These are phyloP conservation scores for Schizopygopsis malacanthus DNA, from an alignment of 2,797 vertebrate genomes.

Conservation along the genomic window DNA sequence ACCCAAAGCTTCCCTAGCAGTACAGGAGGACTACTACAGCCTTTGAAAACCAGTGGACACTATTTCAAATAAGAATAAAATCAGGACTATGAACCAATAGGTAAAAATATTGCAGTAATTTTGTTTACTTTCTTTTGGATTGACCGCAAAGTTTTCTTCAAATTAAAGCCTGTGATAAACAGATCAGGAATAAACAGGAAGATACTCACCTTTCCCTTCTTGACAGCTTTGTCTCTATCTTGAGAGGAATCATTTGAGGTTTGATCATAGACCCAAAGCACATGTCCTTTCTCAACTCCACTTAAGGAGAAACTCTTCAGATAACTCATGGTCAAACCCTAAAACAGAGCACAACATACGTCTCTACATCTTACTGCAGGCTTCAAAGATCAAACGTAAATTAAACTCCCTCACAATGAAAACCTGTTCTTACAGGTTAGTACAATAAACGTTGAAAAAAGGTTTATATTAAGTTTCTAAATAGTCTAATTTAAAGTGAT, in stretches of 20 bases:
- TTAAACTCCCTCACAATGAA: not conserved
- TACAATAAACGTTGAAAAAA: not conserved
- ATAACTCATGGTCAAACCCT: slow-evolving; percentile 84
- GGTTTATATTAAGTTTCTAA: not conserved
- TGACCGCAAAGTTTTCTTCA: not conserved
- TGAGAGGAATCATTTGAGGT: slow-evolving; percentile 68
- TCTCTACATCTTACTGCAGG: not conserved
- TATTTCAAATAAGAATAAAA: slow-evolving; percentile 64
- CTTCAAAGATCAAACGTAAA: too few relatives aligned
- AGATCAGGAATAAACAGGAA: not conserved
- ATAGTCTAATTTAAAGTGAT: not conserved
- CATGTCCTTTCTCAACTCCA: slow-evolving; percentile 74
- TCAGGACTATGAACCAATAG: not conserved
- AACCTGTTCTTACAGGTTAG: not conserved
- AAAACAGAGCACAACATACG: slow-evolving; percentile 8
- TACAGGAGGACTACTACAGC: slow-evolving; percentile 67
- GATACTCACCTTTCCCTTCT: slow-evolving; percentile 83
- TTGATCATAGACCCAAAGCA: slow-evolving; percentile 83
- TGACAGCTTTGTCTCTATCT: slow-evolving; percentile 67
- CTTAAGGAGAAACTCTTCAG: slow-evolving; percentile 83
- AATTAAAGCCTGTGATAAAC: not conserved
- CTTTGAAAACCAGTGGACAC: slow-evolving; percentile 84
- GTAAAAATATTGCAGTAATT: not conserved
- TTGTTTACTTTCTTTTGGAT: not conserved
- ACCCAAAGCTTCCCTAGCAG: slow-evolving; percentile 89